These are phyloP conservation scores for Ophthalmolycus amberensis DNA, from an alignment of 2,113 vertebrate species.

Conservation along the genomic window DNA sequence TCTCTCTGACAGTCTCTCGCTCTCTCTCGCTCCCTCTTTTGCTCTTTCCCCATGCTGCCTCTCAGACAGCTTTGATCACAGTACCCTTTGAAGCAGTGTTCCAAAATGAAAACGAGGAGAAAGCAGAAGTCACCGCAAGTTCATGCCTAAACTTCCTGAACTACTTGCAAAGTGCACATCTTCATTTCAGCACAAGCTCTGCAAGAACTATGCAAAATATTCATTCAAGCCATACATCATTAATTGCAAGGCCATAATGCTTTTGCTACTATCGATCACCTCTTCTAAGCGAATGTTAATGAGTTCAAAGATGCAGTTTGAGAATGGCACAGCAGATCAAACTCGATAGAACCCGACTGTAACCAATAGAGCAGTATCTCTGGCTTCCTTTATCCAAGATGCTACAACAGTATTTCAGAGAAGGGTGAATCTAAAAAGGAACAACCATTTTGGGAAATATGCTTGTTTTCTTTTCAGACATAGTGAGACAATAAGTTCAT, in stretches of 20 bases:
- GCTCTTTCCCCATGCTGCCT: slow-evolving; percentile 79
- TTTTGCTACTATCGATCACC: slow-evolving; percentile 40
- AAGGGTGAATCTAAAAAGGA: slow-evolving; percentile 9
- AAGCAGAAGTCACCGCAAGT: slow-evolving; percentile 88
- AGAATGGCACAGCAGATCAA: slow-evolving; percentile 20
- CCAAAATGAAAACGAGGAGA: slow-evolving; percentile 87
- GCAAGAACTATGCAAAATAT: slow-evolving; percentile 63
- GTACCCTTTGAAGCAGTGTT: slow-evolving; percentile 89
- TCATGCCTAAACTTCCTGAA: slow-evolving; percentile 87
- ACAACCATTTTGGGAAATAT: slow-evolving; percentile 26
- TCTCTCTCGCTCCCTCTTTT: slow-evolving; percentile 58
- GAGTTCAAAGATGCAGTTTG: slow-evolving; percentile 24
- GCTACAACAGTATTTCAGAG: neutral
- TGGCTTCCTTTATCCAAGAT: slow-evolving; percentile 2
- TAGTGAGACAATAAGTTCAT: slow-evolving; percentile 13
- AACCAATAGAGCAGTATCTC: slow-evolving; percentile 3
- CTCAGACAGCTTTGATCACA: slow-evolving; percentile 91
- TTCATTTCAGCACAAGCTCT: slow-evolving; percentile 72
- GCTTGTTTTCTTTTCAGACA: slow-evolving; percentile 17
- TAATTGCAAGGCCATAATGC: slow-evolving; percentile 29
- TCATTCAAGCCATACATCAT: slow-evolving; percentile 53
- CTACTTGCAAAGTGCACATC: slow-evolving; percentile 83
- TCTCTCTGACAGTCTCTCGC: slow-evolving; percentile 55
- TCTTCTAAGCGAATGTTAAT: slow-evolving; percentile 37
- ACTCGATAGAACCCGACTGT: neutral